Conservation (phyloP, 2,113 vertebrate genomes). For the Mustelus asterias region DNA sequence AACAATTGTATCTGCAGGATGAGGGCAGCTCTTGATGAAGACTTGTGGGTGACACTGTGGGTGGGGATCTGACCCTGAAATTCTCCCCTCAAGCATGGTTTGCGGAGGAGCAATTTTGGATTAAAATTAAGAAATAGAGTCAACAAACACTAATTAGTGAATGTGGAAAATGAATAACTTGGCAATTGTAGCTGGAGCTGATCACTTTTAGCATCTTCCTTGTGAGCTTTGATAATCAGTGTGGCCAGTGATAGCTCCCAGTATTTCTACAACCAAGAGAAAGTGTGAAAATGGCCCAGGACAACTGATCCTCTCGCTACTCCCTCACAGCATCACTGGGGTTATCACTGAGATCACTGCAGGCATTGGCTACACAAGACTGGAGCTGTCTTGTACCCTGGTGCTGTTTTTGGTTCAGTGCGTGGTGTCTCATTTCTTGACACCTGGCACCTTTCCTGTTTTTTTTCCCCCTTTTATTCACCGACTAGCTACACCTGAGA, state of each 20-base stretch:
- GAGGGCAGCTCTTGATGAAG: background rate
- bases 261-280: background rate
- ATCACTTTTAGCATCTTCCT: background rate
- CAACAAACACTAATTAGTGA: background rate
- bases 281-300: background rate
- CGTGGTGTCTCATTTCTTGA: too few relatives aligned
- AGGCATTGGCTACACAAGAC: background rate
- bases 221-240: background rate
- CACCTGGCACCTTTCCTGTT: background rate
- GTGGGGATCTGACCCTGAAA: background rate
- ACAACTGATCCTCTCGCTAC: background rate
- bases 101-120: background rate
- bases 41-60: background rate
- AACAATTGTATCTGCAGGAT: background rate
- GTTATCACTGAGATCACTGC: background rate
- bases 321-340: background rate
- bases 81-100: background rate
- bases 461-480: background rate
- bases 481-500: background rate
- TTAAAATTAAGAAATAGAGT: background rate
- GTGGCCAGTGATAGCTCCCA: background rate
- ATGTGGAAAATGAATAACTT: background rate
- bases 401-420: background rate
- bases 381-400: background rate
- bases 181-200: background rate